phyloP scores from a whole-genome alignment of 2,888 invertebrate genomes.

The Caenorhabditis auriculariae region DNA sequence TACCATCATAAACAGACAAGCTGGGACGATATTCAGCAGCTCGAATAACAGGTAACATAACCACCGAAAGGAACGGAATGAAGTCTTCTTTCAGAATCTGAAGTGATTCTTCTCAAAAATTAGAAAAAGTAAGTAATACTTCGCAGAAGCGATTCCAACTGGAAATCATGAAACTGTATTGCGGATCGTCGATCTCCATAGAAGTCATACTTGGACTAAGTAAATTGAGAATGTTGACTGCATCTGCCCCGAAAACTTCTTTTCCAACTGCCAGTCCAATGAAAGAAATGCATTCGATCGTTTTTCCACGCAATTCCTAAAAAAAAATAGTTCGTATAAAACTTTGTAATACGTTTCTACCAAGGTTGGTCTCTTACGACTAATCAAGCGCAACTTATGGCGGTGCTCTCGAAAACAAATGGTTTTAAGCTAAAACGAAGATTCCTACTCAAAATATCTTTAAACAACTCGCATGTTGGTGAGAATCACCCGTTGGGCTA shows the following conservation, averaged over 20 bases:
- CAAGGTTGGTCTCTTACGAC: too few relatives aligned
- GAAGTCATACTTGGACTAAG: constrained; percentile 32
- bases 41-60: constrained; percentile 91
- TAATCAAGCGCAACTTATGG: too few relatives aligned
- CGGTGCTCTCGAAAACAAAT: neutral
- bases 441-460: neutral
- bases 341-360: too few relatives aligned
- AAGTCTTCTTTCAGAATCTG: constrained; percentile 36
- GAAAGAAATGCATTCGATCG: constrained; percentile 96
- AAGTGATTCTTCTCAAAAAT: neutral
- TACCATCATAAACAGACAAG: constrained; percentile 84
- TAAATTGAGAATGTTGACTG: constrained; percentile 75
- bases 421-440: neutral
- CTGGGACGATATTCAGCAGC: constrained; percentile 91
- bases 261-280: constrained; percentile 77
- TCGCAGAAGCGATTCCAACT: constrained; percentile 99
- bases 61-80: constrained; percentile 85
- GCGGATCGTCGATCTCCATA: constrained; percentile 43
- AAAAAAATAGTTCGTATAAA: too few relatives aligned
- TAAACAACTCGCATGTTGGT: too few relatives aligned
- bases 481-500: too few relatives aligned
- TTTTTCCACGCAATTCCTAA: constrained; percentile 84
- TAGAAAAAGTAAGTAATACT: constrained; percentile 68
- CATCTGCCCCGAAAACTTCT: constrained; percentile 80
- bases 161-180: constrained; percentile 91